These are phyloP conservation scores for Trinorchestia longiramus DNA, from an alignment of 1,140 invertebrate genomes.

Conservation along the genomic window DNA sequence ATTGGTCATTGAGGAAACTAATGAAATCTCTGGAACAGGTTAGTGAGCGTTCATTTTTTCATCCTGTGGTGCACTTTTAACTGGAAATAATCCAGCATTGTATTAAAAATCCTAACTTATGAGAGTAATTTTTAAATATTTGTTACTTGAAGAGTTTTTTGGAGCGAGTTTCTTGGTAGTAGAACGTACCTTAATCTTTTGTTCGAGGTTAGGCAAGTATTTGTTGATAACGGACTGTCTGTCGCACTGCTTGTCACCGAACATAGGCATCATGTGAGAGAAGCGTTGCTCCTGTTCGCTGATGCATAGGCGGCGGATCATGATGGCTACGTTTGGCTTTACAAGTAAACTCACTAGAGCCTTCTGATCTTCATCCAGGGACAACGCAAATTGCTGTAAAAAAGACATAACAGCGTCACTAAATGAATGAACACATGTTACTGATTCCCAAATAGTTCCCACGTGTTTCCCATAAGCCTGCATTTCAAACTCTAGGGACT, in stretches of 20 bases:
- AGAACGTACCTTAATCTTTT: not conserved
- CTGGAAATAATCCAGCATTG: not conserved
- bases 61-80: not conserved
- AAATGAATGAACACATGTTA: not conserved
- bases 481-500: not conserved
- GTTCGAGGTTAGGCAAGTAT: slow-evolving; percentile 7
- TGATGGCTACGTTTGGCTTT: slow-evolving; percentile 2
- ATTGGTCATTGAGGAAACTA: not conserved
- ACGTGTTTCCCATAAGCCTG: not conserved
- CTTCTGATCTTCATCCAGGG: not conserved
- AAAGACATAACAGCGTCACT: not conserved
- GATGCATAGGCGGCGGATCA: slow-evolving; percentile 15
- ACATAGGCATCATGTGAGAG: not conserved
- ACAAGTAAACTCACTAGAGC: not conserved
- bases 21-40: not conserved
- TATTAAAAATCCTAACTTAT: not conserved
- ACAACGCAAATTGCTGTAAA: slow-evolving; percentile 10
- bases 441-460: not conserved
- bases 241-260: slow-evolving; percentile 46
- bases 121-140: not conserved
- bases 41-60: not conserved
- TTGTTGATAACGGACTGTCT: not conserved
- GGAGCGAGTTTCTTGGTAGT: not conserved
- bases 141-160: not conserved
- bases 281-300: not conserved